Percentiles rank a stretch among this genome's conserved stretches.
These are phyloP conservation scores for Trematomus loennbergii DNA, from an alignment of 2,113 vertebrate genomes.

Conservation along the genomic window DNA sequence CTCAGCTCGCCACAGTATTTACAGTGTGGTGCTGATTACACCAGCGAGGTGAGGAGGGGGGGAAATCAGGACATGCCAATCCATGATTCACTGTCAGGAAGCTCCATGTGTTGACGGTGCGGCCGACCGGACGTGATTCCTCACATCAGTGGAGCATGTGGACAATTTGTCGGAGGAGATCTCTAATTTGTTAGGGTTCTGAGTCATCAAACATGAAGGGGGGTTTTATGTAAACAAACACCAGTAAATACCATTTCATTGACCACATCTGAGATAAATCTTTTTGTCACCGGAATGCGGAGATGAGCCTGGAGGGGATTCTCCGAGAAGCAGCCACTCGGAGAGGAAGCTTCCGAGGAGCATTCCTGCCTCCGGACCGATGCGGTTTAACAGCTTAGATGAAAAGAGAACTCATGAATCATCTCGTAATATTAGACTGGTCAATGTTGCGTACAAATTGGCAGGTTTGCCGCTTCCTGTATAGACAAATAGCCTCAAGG, in stretches of 20 bases:
- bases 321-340: slow-evolving; percentile 29
- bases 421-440: slow-evolving; percentile 7
- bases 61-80: slow-evolving; percentile 61
- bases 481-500: not conserved
- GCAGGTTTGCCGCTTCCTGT: not conserved
- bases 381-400: slow-evolving; percentile 16
- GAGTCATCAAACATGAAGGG: slow-evolving; percentile 71
- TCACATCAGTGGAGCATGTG: slow-evolving; percentile 43
- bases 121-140: slow-evolving; percentile 57
- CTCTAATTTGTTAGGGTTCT: slow-evolving; percentile 67
- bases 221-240: slow-evolving; percentile 71
- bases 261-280: slow-evolving; percentile 77
- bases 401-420: slow-evolving; percentile 39
- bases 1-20: slow-evolving; percentile 56
- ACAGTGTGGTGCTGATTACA: slow-evolving; percentile 50
- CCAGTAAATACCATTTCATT: slow-evolving; percentile 60
- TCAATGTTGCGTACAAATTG: not conserved
- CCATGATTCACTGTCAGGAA: slow-evolving; percentile 67
- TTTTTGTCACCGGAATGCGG: slow-evolving; percentile 42
- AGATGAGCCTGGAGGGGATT: slow-evolving; percentile 51
- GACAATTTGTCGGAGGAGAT: slow-evolving; percentile 62
- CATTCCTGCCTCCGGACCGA: slow-evolving; percentile 42
- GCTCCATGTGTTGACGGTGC: slow-evolving; percentile 32
- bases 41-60: slow-evolving; percentile 25
- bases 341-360: slow-evolving; percentile 36